Evolutionary conservation across 2,113 vertebrate genomes (phyloP).

Genomic region (Neodon shergylaensis): DNA sequence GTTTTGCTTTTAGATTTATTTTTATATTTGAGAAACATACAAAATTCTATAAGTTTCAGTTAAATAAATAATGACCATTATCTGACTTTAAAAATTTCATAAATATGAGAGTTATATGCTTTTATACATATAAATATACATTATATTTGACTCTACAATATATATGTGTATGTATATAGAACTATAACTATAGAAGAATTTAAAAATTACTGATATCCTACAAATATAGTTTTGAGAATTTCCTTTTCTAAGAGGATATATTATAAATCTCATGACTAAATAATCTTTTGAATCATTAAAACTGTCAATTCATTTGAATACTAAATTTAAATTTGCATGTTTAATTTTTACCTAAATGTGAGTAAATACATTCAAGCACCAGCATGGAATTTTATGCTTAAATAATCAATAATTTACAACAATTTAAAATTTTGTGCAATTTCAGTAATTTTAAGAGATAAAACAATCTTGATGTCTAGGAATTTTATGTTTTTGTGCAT

Average conservation of each 20-base stretch:
- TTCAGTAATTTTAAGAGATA: neutral
- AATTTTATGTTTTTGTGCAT: neutral
- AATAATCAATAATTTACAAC: neutral
- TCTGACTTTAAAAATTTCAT: neutral
- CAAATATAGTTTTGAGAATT: neutral
- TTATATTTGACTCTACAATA: too few species aligned
- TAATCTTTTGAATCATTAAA: neutral
- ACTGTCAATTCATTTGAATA: constrained; percentile 33
- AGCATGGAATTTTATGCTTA: neutral
- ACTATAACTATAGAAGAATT: neutral
- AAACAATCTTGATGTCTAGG: neutral
- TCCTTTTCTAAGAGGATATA: neutral
- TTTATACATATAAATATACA: neutral
- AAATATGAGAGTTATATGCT: too few species aligned
- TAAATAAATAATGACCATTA: neutral
- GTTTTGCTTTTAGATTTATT: neutral
- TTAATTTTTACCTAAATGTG: constrained; percentile 16
- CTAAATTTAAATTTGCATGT: neutral
- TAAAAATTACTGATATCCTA: neutral
- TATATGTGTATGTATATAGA: neutral
- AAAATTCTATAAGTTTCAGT: neutral
- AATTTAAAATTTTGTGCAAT: constrained; percentile 4
- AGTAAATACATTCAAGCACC: constrained; percentile 5
- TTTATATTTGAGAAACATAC: neutral
- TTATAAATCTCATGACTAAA: neutral